These are phyloP conservation scores for Strigops habroptila DNA, from an alignment of 2,113 vertebrate genomes.

Conservation along the genomic window DNA sequence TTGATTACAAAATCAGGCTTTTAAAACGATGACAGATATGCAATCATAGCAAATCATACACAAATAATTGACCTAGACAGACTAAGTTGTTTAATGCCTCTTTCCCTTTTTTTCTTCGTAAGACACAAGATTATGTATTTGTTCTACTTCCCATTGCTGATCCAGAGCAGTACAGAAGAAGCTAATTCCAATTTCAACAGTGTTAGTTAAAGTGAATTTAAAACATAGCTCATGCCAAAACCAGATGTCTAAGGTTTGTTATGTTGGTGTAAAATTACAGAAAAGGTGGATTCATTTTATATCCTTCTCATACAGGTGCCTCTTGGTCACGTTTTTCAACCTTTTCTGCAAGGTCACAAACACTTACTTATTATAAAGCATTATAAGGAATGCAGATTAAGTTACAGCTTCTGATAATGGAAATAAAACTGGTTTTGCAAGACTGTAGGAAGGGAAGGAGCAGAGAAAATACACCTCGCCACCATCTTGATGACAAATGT, in stretches of 20 bases:
- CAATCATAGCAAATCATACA: fast-evolving
- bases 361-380: not conserved
- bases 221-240: not conserved
- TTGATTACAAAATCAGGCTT: not conserved
- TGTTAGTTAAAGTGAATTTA: not conserved
- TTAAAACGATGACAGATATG: not conserved
- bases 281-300: not conserved
- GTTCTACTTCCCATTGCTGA: not conserved
- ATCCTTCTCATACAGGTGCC: not conserved
- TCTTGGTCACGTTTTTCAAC: not conserved
- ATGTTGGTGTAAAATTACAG: not conserved
- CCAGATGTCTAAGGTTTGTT: not conserved
- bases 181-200: not conserved
- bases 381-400: not conserved
- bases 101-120: not conserved
- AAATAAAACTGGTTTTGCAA: not conserved
- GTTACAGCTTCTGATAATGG: not conserved
- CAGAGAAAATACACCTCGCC: not conserved
- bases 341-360: not conserved
- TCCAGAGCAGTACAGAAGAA: not conserved
- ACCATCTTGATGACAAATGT: not conserved
- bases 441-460: not conserved
- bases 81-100: not conserved
- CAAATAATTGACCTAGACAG: not conserved
- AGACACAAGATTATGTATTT: not conserved